These are phyloP conservation scores for Hybognathus amarus DNA, from an alignment of 2,797 vertebrate species.

Conservation along the genomic window DNA sequence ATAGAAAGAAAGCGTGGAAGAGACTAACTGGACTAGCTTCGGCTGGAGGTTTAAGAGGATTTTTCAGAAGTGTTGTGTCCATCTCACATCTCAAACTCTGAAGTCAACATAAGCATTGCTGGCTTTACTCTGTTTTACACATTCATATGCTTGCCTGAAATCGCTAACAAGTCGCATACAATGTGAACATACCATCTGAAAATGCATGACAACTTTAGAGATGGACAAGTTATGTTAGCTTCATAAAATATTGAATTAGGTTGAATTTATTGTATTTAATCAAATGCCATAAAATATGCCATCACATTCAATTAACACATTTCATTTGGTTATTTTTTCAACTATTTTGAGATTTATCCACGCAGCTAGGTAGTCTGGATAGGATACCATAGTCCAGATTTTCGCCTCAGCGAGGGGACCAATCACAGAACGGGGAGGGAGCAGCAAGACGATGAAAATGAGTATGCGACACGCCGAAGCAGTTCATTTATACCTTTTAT, in stretches of 20 bases:
- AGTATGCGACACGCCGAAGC: too few relatives aligned
- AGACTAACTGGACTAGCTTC: background rate
- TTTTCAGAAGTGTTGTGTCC: background rate
- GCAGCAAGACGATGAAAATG: too few relatives aligned
- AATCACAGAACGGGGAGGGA: too few relatives aligned
- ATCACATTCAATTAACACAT: background rate
- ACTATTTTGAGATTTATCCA: too few relatives aligned
- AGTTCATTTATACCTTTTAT: too few relatives aligned
- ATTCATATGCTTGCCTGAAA: background rate
- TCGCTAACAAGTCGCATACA: background rate
- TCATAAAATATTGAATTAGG: background rate
- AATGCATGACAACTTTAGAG: background rate
- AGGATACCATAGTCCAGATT: too few relatives aligned
- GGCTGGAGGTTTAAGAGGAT: background rate
- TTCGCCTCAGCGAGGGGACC: too few relatives aligned
- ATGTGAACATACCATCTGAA: background rate
- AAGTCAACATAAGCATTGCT: background rate
- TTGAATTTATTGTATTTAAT: background rate
- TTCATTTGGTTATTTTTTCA: background rate
- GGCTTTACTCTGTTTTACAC: too few relatives aligned
- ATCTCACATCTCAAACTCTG: background rate
- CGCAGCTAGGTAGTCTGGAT: too few relatives aligned
- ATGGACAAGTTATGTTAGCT: background rate
- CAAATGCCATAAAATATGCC: background rate
- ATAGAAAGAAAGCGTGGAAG: background rate